Evolutionary conservation across 1,140 invertebrate genomes (phyloP).

Genomic region (Drosophila nannoptera): DNA sequence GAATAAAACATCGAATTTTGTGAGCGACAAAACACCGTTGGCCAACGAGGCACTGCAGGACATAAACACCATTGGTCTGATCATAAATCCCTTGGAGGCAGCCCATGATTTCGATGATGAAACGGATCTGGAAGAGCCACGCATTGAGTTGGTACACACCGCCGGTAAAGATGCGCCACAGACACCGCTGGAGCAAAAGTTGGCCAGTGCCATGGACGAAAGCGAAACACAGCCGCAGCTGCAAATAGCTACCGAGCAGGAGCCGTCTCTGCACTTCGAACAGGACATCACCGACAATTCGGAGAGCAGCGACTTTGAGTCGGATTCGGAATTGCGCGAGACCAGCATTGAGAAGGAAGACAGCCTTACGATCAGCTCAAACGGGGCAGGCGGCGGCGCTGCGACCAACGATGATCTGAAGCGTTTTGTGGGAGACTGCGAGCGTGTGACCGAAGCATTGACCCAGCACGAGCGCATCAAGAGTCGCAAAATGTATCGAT

Average conservation of each 20-base stretch:
- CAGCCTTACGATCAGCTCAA: conserved; percentile 69
- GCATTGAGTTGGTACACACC: conserved; percentile 49
- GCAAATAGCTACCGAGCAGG: conserved; percentile 18
- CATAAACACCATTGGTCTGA: conserved; percentile 79
- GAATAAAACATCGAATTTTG: conserved; percentile 75
- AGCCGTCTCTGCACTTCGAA: conserved; percentile 52
- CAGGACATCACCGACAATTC: conserved; percentile 75
- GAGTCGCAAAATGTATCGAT: conserved; percentile 71
- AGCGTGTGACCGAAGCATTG: conserved; percentile 65
- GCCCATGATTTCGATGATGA: conserved; percentile 75
- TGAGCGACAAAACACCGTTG: conserved; percentile 63
- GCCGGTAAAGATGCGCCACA: conserved; percentile 38
- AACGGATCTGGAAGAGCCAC: conserved; percentile 65
- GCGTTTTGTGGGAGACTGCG: conserved; percentile 73
- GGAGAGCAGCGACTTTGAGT: conserved; percentile 74
- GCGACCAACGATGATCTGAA: conserved; percentile 60
- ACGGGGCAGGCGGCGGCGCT: conserved; percentile 21
- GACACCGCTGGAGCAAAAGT: conserved; percentile 59
- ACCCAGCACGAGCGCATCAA: conserved; percentile 73
- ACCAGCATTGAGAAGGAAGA: conserved; percentile 75
- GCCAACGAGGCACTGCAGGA: conserved; percentile 53
- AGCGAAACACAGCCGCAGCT: conserved; percentile 27
- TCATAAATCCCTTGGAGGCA: conserved; percentile 81
- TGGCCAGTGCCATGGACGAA: conserved; percentile 67
- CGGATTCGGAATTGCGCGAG: conserved; percentile 72